Base-by-base conservation (phyloP, 2,888 invertebrate genomes). In the Heliconius ethilla region DNA sequence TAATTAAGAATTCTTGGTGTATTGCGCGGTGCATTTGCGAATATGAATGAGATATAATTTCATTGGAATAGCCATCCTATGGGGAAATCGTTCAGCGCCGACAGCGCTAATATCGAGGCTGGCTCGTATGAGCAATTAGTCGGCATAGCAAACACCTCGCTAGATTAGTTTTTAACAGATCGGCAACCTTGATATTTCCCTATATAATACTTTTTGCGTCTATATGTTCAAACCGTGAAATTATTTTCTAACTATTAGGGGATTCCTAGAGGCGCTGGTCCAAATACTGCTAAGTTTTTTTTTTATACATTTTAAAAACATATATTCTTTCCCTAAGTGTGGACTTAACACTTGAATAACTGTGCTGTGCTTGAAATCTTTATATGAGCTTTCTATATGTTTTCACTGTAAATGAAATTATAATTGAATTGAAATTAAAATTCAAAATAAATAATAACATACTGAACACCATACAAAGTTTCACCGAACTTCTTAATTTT, bases 31-130 rank as follows among this genome's bases (percentile, higher is more conserved):
- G 37, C 73, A 73, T 67, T 37, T 69, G 72, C 55, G 76, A 76
- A 76, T 78, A 74, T 76, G 25, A 55, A 78, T 75, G 67, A 76
- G 62, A 62, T 62, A 76, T 73, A 72, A 76, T 78, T 76, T 75
- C 73, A 76, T 67, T 73, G 69, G 67, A 69, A 73, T 72, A 76
- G 62, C 76, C 63, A 74, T 78, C 67, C 66, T 74, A 40, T 75
- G 40, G 74, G 69, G 75, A 76, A 74, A 73, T 62, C 76, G 69
- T 74, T 74, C 69, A 55, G 29, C 51, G 25, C 51, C 74, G 63
- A 37, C 76, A 62, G 51, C 76, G 67, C 45, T 73, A 79, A 76
- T 79, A 70, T 73, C 73, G 75, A 76, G 78, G 73, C 73, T 73
- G 78, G 73, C 73, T 73, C 72, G 29, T 45, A 76, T 67, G 69